Conservation (phyloP, 64 coral and sea anemone species). For the Hydrozoanthus tunicans region DNA sequence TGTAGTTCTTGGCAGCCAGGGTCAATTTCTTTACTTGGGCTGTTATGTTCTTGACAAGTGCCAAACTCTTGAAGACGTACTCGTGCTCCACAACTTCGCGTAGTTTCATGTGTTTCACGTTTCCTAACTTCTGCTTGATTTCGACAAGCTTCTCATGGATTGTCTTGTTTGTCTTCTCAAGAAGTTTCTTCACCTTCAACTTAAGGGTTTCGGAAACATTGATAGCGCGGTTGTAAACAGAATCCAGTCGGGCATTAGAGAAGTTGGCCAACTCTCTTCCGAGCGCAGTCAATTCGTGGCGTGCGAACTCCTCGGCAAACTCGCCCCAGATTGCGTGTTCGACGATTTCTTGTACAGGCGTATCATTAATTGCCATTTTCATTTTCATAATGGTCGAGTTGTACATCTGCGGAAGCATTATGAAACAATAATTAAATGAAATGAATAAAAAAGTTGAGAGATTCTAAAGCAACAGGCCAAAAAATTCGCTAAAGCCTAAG, state of each 20-base stretch:
- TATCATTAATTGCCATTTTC: slow-evolving; percentile 57
- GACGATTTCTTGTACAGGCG: slow-evolving; percentile 60
- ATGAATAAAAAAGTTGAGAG: neutral
- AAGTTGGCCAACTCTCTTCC: slow-evolving; percentile 34
- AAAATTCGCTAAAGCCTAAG: too few relatives aligned
- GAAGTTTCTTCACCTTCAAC: slow-evolving; percentile 50
- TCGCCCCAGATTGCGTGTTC: slow-evolving; percentile 68
- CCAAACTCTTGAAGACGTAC: slow-evolving; percentile 77
- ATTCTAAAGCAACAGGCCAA: neutral
- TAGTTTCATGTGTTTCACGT: slow-evolving; percentile 71
- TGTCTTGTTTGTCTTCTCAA: slow-evolving; percentile 64
- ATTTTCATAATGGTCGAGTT: slow-evolving; percentile 38
- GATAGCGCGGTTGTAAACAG: neutral
- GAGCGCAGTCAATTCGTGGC: slow-evolving; percentile 59
- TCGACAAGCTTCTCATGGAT: slow-evolving; percentile 54
- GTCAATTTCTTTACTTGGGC: slow-evolving; percentile 52
- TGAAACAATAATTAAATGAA: neutral
- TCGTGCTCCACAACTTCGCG: slow-evolving; percentile 84
- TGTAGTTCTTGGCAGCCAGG: slow-evolving; percentile 64
- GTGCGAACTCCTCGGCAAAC: slow-evolving; percentile 63
- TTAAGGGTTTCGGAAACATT: slow-evolving; percentile 20
- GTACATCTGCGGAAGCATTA: slow-evolving; percentile 13
- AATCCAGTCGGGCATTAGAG: slow-evolving; percentile 22
- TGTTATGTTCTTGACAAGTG: slow-evolving; percentile 71
- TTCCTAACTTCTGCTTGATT: slow-evolving; percentile 49